Percentiles rank a stretch among this genome's conserved stretches.
phyloP scores from a whole-genome alignment of 2,888 invertebrate species.

The Plusia festucae region DNA sequence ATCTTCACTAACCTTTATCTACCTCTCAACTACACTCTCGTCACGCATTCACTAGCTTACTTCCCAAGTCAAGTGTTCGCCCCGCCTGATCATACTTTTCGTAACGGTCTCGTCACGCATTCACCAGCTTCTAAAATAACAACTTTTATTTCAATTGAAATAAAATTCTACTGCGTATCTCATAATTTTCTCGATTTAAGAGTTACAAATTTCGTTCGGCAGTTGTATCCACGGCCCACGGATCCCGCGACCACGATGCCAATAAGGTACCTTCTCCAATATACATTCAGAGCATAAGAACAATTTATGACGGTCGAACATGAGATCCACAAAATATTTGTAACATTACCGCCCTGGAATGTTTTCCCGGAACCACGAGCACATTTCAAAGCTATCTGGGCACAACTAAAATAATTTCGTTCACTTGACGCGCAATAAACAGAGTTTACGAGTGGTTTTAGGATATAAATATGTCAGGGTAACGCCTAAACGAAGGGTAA shows the following conservation, averaged over 20 bases:
- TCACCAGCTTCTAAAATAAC: too few relatives aligned
- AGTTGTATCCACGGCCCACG: too few relatives aligned
- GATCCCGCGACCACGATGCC: background rate
- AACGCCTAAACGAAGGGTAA: conserved; percentile 12
- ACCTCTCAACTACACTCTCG: too few relatives aligned
- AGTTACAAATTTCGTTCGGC: too few relatives aligned
- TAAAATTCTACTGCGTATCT: background rate
- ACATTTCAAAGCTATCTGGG: conserved; percentile 52
- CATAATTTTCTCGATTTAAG: background rate
- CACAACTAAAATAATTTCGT: conserved; percentile 63
- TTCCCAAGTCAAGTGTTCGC: too few relatives aligned
- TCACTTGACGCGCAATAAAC: conserved; percentile 59
- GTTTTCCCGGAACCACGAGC: conserved; percentile 39
- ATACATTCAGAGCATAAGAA: conserved; percentile 6
- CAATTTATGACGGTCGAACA: conserved; percentile 29
- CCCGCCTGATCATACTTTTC: too few relatives aligned
- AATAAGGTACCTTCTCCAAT: background rate
- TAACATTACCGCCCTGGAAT: conserved; percentile 24
- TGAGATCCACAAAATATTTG: conserved; percentile 34
- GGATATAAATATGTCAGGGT: conserved; percentile 49
- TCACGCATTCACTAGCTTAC: too few relatives aligned
- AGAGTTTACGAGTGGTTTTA: conserved; percentile 56
- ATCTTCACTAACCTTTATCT: too few relatives aligned
- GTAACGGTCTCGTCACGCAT: too few relatives aligned
- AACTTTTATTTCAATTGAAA: background rate